Evolutionary conservation across 2,888 invertebrate species (phyloP), one percentile per base, ranked within the genome.

Genomic region (Trissoscelio sp.): DNA sequence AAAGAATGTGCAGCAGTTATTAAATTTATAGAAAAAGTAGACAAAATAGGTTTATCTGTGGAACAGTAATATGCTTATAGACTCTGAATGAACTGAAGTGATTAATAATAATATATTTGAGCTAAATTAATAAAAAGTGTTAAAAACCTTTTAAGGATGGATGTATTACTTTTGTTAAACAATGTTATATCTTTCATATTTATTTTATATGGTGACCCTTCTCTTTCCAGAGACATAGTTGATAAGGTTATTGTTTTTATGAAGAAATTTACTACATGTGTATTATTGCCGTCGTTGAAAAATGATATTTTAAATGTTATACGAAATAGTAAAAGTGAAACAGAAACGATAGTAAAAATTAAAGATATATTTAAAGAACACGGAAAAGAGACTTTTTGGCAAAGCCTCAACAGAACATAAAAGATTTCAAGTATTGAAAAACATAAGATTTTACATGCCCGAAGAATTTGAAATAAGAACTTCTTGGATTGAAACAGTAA

Each of bases 201-300:
- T 20, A 16, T 66, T 14, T 53, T 81, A 20, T 81, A 81, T 64
- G 70, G 57, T 7, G 62, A 81, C 20, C 72, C 77, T 11, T 16
- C 20, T 24, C 57, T 81, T 60, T 14, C 77, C 3, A n/a, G 77
- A 42, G 66, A 66, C 3, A 67, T 81, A 12, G 81, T 81, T 37
- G 44, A 72, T 28, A 72, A 39, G 9, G 53, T 81, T 20, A 39
- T 64, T 22, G 2, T 37, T 64, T 81, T 72, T 53, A 37, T 81
- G 12, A 12, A 24, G 9, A 39, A 67, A 28, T 81, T 77, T 7
- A 44, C 46, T 60, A 31, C 5, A 24, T 9, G 31, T 20, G 20
- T 11, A 46, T 62, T 77, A 11, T 34, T 77, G 4, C 42, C 51
- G 14, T 81, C 77, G 1, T 22, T 81, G 22, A 28, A 81, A 70